phyloP scores from a whole-genome alignment of 1,140 invertebrate genomes.

The Drosophila rhopaloa region DNA sequence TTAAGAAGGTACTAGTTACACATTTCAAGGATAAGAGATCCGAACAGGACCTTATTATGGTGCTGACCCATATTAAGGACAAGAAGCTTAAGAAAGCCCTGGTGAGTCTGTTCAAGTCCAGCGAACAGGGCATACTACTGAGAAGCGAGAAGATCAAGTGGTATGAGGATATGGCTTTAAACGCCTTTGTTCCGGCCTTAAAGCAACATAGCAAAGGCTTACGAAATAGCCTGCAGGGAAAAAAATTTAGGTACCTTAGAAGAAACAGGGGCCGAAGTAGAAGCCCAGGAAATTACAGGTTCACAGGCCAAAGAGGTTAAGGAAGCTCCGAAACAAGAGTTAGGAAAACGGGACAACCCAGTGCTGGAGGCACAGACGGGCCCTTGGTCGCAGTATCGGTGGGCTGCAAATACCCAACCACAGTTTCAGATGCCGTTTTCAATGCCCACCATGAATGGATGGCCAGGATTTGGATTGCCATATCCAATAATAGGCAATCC shows the following conservation, averaged over 20 bases:
- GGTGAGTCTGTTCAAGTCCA: too few relatives aligned
- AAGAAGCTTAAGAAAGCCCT: too few relatives aligned
- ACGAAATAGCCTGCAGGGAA: not conserved
- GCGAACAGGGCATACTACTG: too few relatives aligned
- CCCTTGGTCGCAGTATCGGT: not conserved
- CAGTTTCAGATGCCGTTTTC: not conserved
- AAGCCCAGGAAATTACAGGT: too few relatives aligned
- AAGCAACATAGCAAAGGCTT: not conserved
- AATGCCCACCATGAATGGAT: too few relatives aligned
- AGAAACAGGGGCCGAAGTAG: too few relatives aligned
- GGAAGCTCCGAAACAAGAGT: too few relatives aligned
- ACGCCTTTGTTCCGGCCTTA: not conserved
- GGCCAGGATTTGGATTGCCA: too few relatives aligned
- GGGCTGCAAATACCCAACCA: not conserved
- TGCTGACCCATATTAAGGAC: not conserved
- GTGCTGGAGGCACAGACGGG: not conserved
- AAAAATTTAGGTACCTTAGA: too few relatives aligned
- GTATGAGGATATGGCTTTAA: not conserved
- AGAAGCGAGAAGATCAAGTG: not conserved
- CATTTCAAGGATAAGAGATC: too few relatives aligned
- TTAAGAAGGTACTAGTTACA: not conserved
- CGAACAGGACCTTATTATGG: not conserved
- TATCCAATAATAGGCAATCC: not conserved
- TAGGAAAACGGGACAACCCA: not conserved
- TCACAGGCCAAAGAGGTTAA: too few relatives aligned